Evolutionary conservation across 2,888 invertebrate species (phyloP), one percentile per base, ranked within the genome.

Genomic region (Campoplex nolae): DNA sequence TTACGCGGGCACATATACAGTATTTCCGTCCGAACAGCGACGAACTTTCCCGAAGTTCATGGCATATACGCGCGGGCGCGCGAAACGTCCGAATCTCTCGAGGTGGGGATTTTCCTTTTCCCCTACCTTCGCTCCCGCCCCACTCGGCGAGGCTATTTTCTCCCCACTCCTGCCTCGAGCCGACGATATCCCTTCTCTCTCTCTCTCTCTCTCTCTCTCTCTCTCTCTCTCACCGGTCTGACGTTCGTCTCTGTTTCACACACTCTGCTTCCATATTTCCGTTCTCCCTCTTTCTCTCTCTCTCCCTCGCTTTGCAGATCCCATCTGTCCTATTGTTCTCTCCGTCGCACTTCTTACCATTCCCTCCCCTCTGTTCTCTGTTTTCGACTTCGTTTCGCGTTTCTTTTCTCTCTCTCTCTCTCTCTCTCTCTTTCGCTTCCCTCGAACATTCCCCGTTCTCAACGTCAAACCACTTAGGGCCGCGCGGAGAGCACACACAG

Each of bases 381-480:
- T 80, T 71, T 87, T 13, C 74, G 68, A 56, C 81, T 83, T 76
- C 70, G 48, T 65, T 80, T 65, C 88, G 18, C 65, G 58, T 54
- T 48, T 67, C 48, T 32, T 45, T 73, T 58, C 56, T 67, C 76
- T 58, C 65, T 81, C 78, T 80, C 76, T 58, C 65, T 81, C 78
- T 80, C 84, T 75, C 73, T 35, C 74, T 54, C 74, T 73, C 86
- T 79, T 78, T 84, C 89, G 56, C 88, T 88, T 86, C 83, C 65
- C 83, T 88, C 87, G 71, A 77, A 88, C 58, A 70, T 70, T 58
- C 80, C 87, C 89, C 89, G 92, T 92, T 93, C 92, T 92, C 92
- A 93, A 93, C 93, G 92, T 93, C 93, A 93, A 93, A 93, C 92
- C 92, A 93, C 93, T 93, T 93, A 93, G 93, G 91, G 91, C 91